Evolutionary conservation across 2,888 invertebrate genomes (phyloP), one percentile per base, ranked within the genome.

Genomic region (Macrostomum cliftonense): DNA sequence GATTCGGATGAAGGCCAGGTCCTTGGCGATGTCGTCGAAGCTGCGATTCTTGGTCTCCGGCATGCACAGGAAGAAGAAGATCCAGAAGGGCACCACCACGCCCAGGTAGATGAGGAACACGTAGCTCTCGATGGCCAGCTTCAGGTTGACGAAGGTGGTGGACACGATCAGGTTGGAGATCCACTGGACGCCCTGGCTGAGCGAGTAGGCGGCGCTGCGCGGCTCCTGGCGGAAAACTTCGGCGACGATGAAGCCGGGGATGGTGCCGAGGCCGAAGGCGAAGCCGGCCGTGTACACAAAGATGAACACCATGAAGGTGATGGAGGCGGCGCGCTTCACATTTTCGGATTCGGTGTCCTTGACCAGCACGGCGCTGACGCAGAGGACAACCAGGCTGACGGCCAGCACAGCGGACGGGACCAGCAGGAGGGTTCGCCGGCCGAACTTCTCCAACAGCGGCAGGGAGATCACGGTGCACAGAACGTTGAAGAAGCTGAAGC

Each of bases 151-250:
- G 43, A 40, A 16, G 9, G 20, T 40, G 16, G 40, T 40, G 17
- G 20, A 40, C 40, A 93, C 87, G 67, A 89, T 86, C 77, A 91
- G 89, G 75, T 93, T 91, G 76, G 91, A 91, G 85, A 91, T 87
- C 76, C 93, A 93, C 63, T 91, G 91, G 63, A 91, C 81, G 13
- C 81, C 80, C 4, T 86, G 83, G 0, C 87, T 85, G 2, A 87
- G 77, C 0, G 83, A 80, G 13, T 84, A 79, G 13, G 88, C 88
- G 0, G 81, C 78, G 0, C 86, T 83, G 43, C 87, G 73, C 0
- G 86, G 80, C 1, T 80, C 77, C 54, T 84, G 84, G 59, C 91
- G 88, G 74, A 89, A 91, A 56, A 93, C 79, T 70, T 91, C 89
- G 57, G 82, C 80, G 1, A 86, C 88, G 54, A 87, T 76, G 75